These are phyloP conservation scores for Troglohyphantes excavatus DNA, from an alignment of 2,888 invertebrate genomes.

Conservation along the genomic window DNA sequence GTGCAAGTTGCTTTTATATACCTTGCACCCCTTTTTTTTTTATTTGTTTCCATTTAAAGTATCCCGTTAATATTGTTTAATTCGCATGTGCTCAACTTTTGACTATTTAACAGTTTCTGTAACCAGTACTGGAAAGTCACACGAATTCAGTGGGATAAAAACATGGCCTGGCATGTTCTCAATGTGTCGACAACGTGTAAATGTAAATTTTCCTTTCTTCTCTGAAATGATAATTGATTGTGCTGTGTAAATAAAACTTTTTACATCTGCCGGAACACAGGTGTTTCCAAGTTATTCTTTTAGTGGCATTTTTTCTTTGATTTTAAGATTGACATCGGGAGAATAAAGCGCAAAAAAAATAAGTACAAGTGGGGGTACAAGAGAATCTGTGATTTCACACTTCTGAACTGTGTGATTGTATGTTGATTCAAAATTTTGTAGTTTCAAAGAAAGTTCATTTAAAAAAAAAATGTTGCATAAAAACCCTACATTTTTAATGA, in stretches of 20 bases:
- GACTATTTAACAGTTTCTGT: slow-evolving; percentile 68
- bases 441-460: neutral
- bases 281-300: slow-evolving; percentile 64
- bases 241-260: slow-evolving; percentile 79
- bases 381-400: slow-evolving; percentile 27
- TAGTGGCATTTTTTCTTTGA: slow-evolving; percentile 22
- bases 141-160: slow-evolving; percentile 68
- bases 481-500: slow-evolving; percentile 22
- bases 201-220: slow-evolving; percentile 72
- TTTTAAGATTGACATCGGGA: neutral
- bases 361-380: neutral
- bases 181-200: slow-evolving; percentile 76
- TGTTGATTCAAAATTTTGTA: slow-evolving; percentile 8
- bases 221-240: slow-evolving; percentile 75
- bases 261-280: slow-evolving; percentile 77
- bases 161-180: slow-evolving; percentile 77
- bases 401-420: slow-evolving; percentile 1
- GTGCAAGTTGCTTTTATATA: slow-evolving; percentile 52
- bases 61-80: slow-evolving; percentile 33
- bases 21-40: slow-evolving; percentile 61
- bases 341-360: neutral
- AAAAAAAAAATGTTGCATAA: slow-evolving; percentile 10
- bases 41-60: neutral
- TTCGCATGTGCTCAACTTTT: slow-evolving; percentile 71
- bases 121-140: slow-evolving; percentile 69